phyloP scores from a whole-genome alignment of 2,888 invertebrate species.

The Carcina quercana region DNA sequence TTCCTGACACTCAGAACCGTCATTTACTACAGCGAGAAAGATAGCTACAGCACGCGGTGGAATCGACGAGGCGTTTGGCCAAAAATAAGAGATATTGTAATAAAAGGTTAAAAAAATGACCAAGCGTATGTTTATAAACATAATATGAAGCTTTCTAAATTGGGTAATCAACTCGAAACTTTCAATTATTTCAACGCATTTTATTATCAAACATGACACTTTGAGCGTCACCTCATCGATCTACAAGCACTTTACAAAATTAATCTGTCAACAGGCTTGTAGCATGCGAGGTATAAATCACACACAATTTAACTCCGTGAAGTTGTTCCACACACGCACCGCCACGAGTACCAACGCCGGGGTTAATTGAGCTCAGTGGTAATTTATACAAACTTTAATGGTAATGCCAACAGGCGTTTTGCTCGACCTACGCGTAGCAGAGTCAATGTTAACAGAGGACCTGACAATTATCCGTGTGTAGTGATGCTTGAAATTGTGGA shows the following conservation, averaged over 20 bases:
- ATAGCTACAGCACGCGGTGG: no score
- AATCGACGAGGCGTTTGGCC: no score
- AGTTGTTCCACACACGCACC: constrained; percentile 21
- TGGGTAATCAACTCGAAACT: no score
- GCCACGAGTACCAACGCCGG: constrained; percentile 21
- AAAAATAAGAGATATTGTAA: no score
- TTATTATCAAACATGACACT: no score
- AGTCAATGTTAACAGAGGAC: constrained; percentile 67
- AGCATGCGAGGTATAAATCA: constrained; percentile 25
- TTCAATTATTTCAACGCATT: background rate
- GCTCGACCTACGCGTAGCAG: constrained; percentile 26
- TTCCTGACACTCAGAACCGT: no score
- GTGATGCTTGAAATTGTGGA: constrained; percentile 57
- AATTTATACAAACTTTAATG: constrained; percentile 49
- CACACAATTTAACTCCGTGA: constrained; percentile 37
- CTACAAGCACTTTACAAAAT: no score
- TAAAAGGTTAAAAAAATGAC: no score
- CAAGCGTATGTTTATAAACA: no score
- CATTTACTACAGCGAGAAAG: no score
- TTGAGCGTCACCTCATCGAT: no score
- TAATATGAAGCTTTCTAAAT: no score
- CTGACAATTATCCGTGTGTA: constrained; percentile 64
- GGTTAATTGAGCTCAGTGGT: constrained; percentile 38
- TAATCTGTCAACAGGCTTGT: background rate
- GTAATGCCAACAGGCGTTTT: constrained; percentile 36